Base-by-base conservation (phyloP, 2,113 vertebrate species). In the Ceyx margarethae region DNA sequence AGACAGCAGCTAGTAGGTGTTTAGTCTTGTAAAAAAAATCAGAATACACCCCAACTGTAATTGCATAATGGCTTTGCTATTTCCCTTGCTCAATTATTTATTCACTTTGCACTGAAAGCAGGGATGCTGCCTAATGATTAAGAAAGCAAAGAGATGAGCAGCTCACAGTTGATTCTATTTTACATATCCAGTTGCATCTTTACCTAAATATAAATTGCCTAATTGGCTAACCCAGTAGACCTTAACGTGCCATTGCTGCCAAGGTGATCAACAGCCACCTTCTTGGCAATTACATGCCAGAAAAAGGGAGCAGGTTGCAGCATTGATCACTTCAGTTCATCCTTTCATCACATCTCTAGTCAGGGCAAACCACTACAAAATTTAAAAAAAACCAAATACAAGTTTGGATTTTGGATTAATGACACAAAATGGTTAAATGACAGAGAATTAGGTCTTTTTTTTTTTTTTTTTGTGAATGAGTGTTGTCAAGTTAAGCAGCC, bases 201-300 rank as follows among this genome's bases (percentile, higher is more conserved):
- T 90, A 93, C 31, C 75, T 73, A 91, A 93, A 90, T 67, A 90
- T 62, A 85, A 83, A 94, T 61, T 76, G 73, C 37, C 88, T 89
- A 96, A 94, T 91, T 83, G 74, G 53, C 25, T 90, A 72, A 94
- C 84, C 93, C 69, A 57, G 57, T 37, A 95, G 58, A 81, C 69
- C 50, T 84, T 84, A 94, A 91, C 88, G 66, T 65, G 50, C 83
- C 69, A 76, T 40, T 95, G 88, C 88, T 81, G 45, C 21, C 89
- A 81, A 86, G 66, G 86, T 90, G 85, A 91, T 93, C 88, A 90
- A 89, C 77, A 86, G 54, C 89, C 92, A 94, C 83, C 22, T 69
- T 93, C 73, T 76, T 64, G 35, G 74, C 67, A 87, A 78, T 81
- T 93, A 83, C 14, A 61, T 19, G 51, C 75, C 48, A 88, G 77